Base-by-base conservation (phyloP, 2,113 vertebrate genomes). In the Gymnarchus niloticus region DNA sequence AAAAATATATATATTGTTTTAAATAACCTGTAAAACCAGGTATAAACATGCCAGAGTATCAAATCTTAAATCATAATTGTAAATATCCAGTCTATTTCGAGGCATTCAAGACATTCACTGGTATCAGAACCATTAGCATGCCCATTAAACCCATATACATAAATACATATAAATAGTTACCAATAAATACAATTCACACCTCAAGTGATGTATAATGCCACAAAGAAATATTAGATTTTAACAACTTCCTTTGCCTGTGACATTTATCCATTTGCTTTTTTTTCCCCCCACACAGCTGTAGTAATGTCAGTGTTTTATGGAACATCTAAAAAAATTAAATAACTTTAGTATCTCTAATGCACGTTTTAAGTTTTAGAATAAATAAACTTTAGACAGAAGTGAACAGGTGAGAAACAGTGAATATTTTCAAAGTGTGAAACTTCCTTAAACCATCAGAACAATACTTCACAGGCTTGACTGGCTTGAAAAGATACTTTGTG, bases 21-120 rank as follows among this genome's bases (percentile, higher is more conserved):
- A 37, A 86, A 77, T 44, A 69, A 88, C 90, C 90, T 90, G 91
- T 92, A 92, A 87, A 91, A 91, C 91, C 90, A 92, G 89, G 89
- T 84, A 25, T 57, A 17, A 61, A 61, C 25, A 54, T 49, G 82
- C 37, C 57, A 83, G 87, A 54, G 77, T 48, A 78, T 84, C 73
- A 87, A 57, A n/a, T n/a, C n/a, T 44, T 59, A n/a, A 83, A 48
- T 76, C 54, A 59, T 52, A 83, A 69, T 54, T 44, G 46, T 44
- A 69, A 19, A 73, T 83, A 51, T 56, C 46, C 69, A 61, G 73
- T 88, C 78, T 33, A 77, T 49, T 85, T 83, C 19, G 56, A 87
- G 51, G 61, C 28, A 48, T 73, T 87, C 44, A 83, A 61, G 84
- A 49, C 56, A 17, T 56, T 77, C 28, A 37, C 73, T 46, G 57